Conservation (phyloP, 1,140 invertebrate species). For the Drosophila nebulosa region DNA sequence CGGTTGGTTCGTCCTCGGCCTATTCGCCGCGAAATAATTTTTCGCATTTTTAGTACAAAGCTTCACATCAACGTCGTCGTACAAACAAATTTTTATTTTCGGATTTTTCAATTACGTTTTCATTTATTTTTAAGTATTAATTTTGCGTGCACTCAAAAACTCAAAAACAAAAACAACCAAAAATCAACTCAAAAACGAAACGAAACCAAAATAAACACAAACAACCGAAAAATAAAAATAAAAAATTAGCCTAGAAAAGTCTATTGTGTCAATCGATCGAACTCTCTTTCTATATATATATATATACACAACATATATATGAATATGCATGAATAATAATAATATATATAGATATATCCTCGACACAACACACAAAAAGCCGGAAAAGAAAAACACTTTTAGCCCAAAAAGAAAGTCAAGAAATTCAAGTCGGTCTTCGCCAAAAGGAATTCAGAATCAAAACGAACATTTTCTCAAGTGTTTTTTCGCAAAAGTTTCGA, state of each 20-base stretch:
- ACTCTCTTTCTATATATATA: constrained; percentile 9
- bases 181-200: constrained; percentile 31
- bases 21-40: constrained; percentile 81
- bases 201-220: constrained; percentile 46
- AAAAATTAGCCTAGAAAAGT: constrained; percentile 6
- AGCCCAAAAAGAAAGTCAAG: constrained; percentile 20
- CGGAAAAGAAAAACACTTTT: constrained; percentile 45
- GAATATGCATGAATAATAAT: constrained; percentile 10
- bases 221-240: constrained; percentile 50
- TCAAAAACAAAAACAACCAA: constrained; percentile 23
- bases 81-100: constrained; percentile 81
- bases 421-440: constrained; percentile 11
- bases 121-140: constrained; percentile 80
- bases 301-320: constrained; percentile 10
- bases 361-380: neutral
- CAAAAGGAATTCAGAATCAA: constrained; percentile 8
- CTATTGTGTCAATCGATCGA: neutral
- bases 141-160: constrained; percentile 76
- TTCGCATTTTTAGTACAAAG: constrained; percentile 81
- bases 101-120: constrained; percentile 81
- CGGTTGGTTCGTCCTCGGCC: constrained; percentile 67
- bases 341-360: constrained; percentile 28
- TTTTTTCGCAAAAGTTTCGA: constrained; percentile 58
- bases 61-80: constrained; percentile 81
- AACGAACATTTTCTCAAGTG: constrained; percentile 59